A percentile compares a stretch with the other conserved stretches of the same genome.
Conservation (phyloP, 2,888 invertebrate species). For the Drosophila atripex region DNA sequence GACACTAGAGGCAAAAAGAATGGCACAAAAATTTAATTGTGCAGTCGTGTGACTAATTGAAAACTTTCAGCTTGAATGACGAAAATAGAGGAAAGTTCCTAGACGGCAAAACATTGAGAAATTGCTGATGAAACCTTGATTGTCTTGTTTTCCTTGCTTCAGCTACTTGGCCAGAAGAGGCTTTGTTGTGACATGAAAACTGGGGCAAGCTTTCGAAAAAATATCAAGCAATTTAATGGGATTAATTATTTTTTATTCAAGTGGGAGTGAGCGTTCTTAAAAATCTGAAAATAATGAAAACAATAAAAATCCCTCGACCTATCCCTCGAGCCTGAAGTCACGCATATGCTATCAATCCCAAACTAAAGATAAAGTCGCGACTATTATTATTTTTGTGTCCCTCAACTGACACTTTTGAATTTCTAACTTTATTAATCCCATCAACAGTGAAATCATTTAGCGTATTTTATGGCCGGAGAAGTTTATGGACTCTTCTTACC, state of each 20-base stretch:
- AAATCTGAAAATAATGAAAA: too few relatives aligned
- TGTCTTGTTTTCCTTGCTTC: conserved; percentile 32
- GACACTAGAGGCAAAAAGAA: conserved; percentile 1
- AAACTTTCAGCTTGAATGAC: conserved; percentile 62
- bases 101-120: conserved; percentile 24
- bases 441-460: conserved; percentile 31
- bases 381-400: background rate
- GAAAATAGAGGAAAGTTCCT: conserved; percentile 54
- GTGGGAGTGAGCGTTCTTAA: background rate
- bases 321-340: background rate
- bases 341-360: background rate
- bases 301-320: background rate
- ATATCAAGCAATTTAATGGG: conserved; percentile 14
- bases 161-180: conserved; percentile 5
- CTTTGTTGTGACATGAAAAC: conserved; percentile 10
- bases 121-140: conserved; percentile 46
- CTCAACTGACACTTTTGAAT: conserved; percentile 5
- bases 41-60: conserved; percentile 74
- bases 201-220: conserved; percentile 12
- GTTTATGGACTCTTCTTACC: conserved; percentile 20
- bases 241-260: conserved; percentile 17
- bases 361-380: background rate
- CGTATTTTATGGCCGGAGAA: conserved; percentile 24
- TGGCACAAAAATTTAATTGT: conserved; percentile 67
- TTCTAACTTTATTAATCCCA: conserved; percentile 27